Evolutionary conservation across 35 echinoderm and acorn worm genomes (phyloP), one percentile per base, ranked within the genome.

Genomic region (Anneissia japonica): DNA sequence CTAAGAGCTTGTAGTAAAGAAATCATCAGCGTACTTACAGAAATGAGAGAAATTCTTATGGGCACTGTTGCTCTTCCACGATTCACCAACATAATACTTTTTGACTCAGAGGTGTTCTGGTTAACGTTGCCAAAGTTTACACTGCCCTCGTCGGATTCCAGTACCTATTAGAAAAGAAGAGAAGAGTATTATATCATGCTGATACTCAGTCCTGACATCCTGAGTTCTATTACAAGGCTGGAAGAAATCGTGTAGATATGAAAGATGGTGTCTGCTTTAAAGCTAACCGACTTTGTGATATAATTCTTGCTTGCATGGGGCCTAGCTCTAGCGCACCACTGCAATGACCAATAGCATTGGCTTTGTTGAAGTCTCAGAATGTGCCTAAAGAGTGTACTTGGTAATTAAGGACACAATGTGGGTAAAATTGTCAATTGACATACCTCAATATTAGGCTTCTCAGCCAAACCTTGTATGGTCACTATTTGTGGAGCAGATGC

Each of bases 391-490:
- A n/a, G n/a, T n/a, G n/a, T n/a, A n/a, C n/a, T n/a, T n/a, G n/a
- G n/a, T n/a, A n/a, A n/a, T n/a, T 75, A 75, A 9, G 73, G 73
- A n/a, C 23, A 30, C 23, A 7, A 45, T 45, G 40, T 7, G 40
- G 40, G 4, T 45, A 45, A 7, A 45, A 7, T 16, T 7, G 5
- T 45, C 31, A 38, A 55, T 26, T 46, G 26, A 79, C 83, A 86
- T 83, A 98, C 95, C 91, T 93, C 91, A 30, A 98, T 76, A 77
- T 86, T 85, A 39, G 95, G 91, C 31, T 78, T 85, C 45, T 98
- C 95, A 72, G 94, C 94, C 64, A 89, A 34, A 34, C 92, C 95
- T 31, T 89, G 79, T 21, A 91, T 36, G 4, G 86, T 91, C 10
- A 94, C 92, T 32, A 91, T 87, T n/a, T 82, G 86, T 6, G 89